Evolutionary conservation across 2,888 invertebrate species (phyloP), one percentile per base, ranked within the genome.

Genomic region (Dryomyza anilis): DNA sequence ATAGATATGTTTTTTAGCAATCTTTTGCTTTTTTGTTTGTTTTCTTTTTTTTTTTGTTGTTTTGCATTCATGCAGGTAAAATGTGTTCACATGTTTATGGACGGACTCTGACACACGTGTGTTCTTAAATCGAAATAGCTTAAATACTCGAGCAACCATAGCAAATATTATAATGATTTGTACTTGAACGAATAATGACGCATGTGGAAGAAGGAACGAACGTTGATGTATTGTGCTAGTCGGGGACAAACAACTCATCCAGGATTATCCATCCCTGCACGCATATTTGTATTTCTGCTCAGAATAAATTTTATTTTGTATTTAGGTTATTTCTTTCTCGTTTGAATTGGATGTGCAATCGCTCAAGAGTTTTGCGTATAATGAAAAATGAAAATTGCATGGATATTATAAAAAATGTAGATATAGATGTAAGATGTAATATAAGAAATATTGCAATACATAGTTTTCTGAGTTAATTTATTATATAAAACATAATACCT

Each of bases 191-290:
- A n/a, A 7, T 14, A 4, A 14, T 39, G 39, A 7, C 12, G n/a
- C 12, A 39, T 39, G 39, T 39, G n/a, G 39, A 12, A 39, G n/a
- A 39, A 39, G 12, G n/a, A 39, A 7, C 12, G 16, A 48, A 19
- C n/a, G n/a, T 33, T 46, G 36, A 55, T 21, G 48, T 16, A 46
- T 59, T 48, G 46, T 59, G 48, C 14, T 33, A 48, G 59, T n/a
- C 29, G 59, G 27, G 21, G 29, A 30, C 46, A 48, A 59, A 59
- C 59, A 59, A 30, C 59, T 59, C 33, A 59, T 59, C 59, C 33
- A 5, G 48, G 59, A 59, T 59, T 59, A 59, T 46, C n/a, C n/a
- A n/a, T n/a, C 59, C 59, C 33, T 30, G 30, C 23, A 33, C 30
- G 48, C 21, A 33, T 16, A 33, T 21, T 50, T 50, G 23, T 25